phyloP scores from a whole-genome alignment of 2,797 vertebrate species.

The Enteromius paludinosus region DNA sequence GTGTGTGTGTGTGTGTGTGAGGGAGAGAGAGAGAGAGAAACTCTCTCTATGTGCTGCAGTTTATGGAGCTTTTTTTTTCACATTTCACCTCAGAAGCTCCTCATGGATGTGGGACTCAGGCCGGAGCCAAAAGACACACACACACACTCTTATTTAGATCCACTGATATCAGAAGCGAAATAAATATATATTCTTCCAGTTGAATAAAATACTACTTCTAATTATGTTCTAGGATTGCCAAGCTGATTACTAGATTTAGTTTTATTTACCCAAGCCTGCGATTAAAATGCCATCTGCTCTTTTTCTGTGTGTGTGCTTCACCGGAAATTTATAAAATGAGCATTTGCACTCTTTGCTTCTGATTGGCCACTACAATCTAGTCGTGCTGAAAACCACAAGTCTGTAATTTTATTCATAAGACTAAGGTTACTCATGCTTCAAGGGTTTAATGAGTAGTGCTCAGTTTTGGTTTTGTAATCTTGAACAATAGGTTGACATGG shows the following conservation, averaged over 20 bases:
- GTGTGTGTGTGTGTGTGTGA: neutral
- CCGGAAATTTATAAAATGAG: neutral
- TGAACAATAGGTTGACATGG: too few species aligned
- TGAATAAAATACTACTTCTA: neutral
- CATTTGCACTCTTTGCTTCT: neutral
- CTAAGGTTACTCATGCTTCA: neutral
- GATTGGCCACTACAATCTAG: neutral
- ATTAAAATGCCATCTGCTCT: slow-evolving; percentile 17
- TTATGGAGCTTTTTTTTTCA: slow-evolving; percentile 28
- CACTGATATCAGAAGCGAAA: neutral
- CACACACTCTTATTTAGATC: slow-evolving; percentile 2
- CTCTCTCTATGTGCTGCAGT: slow-evolving; percentile 22
- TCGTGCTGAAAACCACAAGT: neutral
- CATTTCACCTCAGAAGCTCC: slow-evolving; percentile 28
- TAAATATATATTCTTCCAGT: neutral
- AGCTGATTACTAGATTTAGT: slow-evolving; percentile 3
- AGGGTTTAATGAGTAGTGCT: neutral
- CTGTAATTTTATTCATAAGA: slow-evolving; percentile 2
- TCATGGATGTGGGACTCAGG: slow-evolving; percentile 18
- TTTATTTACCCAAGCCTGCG: neutral
- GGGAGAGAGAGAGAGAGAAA: neutral
- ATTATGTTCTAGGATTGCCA: neutral
- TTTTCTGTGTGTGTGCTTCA: neutral
- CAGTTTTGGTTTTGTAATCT: neutral
- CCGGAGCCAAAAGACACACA: neutral